Evolutionary conservation across 2,113 vertebrate species (phyloP).

Genomic region (Zosterops japonicus): DNA sequence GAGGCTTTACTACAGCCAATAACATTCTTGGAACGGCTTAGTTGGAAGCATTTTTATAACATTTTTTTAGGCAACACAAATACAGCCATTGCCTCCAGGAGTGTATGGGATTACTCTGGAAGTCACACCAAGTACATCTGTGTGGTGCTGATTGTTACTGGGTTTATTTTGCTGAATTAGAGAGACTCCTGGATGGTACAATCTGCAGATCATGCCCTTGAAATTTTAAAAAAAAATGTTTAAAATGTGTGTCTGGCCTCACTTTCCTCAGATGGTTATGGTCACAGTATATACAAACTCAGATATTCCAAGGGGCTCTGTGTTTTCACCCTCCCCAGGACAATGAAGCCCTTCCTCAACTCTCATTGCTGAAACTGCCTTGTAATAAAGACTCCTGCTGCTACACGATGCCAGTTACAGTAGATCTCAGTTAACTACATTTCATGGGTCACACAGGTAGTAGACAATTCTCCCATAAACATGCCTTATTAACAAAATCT

Average conservation of each 20-base stretch:
- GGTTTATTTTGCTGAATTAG: neutral
- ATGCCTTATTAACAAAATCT: neutral
- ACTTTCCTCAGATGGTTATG: fast-evolving
- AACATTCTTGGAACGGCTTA: neutral
- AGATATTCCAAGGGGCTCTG: neutral
- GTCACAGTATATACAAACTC: neutral
- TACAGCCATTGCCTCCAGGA: neutral
- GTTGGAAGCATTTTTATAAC: neutral
- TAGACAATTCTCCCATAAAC: neutral
- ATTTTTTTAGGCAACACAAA: neutral
- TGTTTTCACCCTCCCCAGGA: neutral
- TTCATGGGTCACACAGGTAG: neutral
- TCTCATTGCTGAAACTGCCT: neutral
- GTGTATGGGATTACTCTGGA: neutral
- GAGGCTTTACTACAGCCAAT: slow-evolving; percentile 6
- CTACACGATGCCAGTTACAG: neutral
- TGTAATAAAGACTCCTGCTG: neutral
- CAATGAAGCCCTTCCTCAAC: neutral
- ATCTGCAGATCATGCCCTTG: neutral
- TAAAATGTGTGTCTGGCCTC: neutral
- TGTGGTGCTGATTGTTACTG: neutral
- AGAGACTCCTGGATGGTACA: neutral
- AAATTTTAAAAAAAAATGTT: neutral
- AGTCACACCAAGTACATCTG: neutral
- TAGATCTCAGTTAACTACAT: neutral